Percentiles rank a stretch among this genome's conserved stretches.
Evolutionary conservation across 2,113 vertebrate species (phyloP).

Genomic region (Oryzias celebensis): DNA sequence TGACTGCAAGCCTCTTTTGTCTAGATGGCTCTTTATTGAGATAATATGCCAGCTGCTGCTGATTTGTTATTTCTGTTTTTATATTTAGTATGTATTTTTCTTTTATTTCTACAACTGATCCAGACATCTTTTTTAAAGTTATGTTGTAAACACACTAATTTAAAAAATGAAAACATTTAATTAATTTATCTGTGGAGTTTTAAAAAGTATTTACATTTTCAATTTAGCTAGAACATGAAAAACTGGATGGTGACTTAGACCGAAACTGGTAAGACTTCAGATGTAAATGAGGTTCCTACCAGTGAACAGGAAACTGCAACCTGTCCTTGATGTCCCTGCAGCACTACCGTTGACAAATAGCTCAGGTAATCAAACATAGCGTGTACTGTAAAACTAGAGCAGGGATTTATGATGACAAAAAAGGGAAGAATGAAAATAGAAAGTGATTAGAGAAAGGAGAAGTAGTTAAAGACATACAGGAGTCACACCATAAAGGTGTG

Average conservation of each 20-base stretch:
- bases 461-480: conserved; percentile 23
- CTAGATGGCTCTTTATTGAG: too few species aligned
- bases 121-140: too few species aligned
- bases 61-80: too few species aligned
- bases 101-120: too few species aligned
- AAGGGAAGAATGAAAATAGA: conserved; percentile 34
- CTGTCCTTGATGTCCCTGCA: conserved; percentile 17
- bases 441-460: conserved; percentile 38
- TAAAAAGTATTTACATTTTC: not conserved
- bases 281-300: conserved; percentile 39
- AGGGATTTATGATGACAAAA: conserved; percentile 30
- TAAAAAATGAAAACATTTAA: too few species aligned
- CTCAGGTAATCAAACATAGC: conserved; percentile 4
- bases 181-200: not conserved
- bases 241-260: conserved; percentile 6
- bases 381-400: not conserved
- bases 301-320: conserved; percentile 47
- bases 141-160: too few species aligned
- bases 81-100: too few species aligned
- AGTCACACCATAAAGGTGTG: not conserved
- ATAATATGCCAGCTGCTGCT: too few species aligned
- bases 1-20: too few species aligned
- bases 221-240: conserved; percentile 25
- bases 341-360: conserved; percentile 1
- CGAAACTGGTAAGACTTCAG: conserved; percentile 24